Conservation (phyloP, 2,797 vertebrate species). For the Geotrypetes seraphini region DNA sequence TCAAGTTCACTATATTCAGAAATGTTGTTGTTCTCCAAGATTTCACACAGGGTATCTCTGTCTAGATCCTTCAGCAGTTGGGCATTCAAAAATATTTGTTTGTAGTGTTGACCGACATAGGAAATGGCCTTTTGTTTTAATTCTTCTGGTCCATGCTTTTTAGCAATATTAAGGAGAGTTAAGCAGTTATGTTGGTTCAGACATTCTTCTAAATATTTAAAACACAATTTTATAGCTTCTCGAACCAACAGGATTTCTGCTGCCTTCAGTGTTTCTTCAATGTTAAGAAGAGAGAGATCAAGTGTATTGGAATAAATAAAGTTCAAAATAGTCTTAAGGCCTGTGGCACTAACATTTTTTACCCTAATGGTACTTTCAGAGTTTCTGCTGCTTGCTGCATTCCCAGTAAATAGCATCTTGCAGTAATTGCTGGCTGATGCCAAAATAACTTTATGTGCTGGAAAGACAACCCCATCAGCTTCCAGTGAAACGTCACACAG, state of each 20-base stretch:
- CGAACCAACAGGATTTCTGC: slow-evolving; percentile 32
- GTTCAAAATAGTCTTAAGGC: slow-evolving; percentile 28
- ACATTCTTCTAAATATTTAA: slow-evolving; percentile 25
- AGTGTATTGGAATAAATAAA: slow-evolving; percentile 42
- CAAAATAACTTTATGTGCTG: slow-evolving; percentile 34
- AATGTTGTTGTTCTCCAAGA: slow-evolving; percentile 4
- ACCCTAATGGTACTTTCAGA: background rate
- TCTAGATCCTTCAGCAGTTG: slow-evolving; percentile 17
- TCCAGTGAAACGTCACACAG: slow-evolving; percentile 34
- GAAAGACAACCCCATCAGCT: slow-evolving; percentile 29
- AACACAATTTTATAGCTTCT: slow-evolving; percentile 34
- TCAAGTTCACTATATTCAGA: slow-evolving; percentile 18
- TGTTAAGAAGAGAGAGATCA: slow-evolving; percentile 19
- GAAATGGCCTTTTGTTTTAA: slow-evolving; percentile 14
- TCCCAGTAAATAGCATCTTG: slow-evolving; percentile 22
- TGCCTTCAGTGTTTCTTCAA: slow-evolving; percentile 33
- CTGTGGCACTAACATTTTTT: slow-evolving; percentile 5
- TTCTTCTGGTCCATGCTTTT: slow-evolving; percentile 3
- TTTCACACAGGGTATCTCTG: slow-evolving; percentile 14
- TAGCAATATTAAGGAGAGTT: slow-evolving; percentile 17
- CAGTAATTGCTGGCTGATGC: slow-evolving; percentile 40
- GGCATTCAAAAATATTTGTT: slow-evolving; percentile 13
- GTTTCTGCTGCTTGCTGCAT: background rate
- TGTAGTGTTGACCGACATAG: background rate
- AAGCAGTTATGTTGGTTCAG: slow-evolving; percentile 22